phyloP scores from a whole-genome alignment of 2,888 invertebrate species.

The Axea sp. region DNA sequence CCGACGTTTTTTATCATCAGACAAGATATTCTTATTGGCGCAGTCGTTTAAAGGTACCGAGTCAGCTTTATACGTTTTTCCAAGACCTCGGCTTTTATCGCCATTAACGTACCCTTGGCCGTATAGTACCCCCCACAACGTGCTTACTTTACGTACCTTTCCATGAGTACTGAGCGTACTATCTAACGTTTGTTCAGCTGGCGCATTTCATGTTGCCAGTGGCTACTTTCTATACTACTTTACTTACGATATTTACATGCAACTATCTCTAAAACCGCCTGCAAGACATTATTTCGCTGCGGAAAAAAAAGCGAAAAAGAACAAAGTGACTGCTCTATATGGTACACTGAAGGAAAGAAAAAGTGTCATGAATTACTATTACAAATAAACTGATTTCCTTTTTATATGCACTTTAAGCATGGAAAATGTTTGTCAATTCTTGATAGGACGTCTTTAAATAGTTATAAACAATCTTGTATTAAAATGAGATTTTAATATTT shows the following conservation, averaged over 20 bases:
- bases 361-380: constrained; percentile 7
- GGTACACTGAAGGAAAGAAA: background rate
- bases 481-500: constrained; percentile 16
- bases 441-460: constrained; percentile 8
- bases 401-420: constrained; percentile 5
- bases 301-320: constrained; percentile 3
- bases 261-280: constrained; percentile 15
- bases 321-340: background rate
- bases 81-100: constrained; percentile 54
- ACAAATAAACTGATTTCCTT: constrained; percentile 13
- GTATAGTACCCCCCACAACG: constrained; percentile 49
- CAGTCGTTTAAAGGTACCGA: constrained; percentile 39
- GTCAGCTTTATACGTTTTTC: constrained; percentile 47
- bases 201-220: constrained; percentile 29
- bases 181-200: constrained; percentile 41
- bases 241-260: constrained; percentile 23
- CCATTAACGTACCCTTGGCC: constrained; percentile 51
- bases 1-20: constrained; percentile 14
- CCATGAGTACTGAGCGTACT: constrained; percentile 39
- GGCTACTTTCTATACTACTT: constrained; percentile 36
- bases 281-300: constrained; percentile 18
- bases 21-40: constrained; percentile 35
- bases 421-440: background rate
- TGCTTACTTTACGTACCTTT: constrained; percentile 52
- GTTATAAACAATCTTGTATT: constrained; percentile 1